Percentiles rank a stretch among this genome's conserved stretches.
These are phyloP conservation scores for Gobio occitaniae DNA, from an alignment of 2,797 vertebrate species.

Conservation along the genomic window DNA sequence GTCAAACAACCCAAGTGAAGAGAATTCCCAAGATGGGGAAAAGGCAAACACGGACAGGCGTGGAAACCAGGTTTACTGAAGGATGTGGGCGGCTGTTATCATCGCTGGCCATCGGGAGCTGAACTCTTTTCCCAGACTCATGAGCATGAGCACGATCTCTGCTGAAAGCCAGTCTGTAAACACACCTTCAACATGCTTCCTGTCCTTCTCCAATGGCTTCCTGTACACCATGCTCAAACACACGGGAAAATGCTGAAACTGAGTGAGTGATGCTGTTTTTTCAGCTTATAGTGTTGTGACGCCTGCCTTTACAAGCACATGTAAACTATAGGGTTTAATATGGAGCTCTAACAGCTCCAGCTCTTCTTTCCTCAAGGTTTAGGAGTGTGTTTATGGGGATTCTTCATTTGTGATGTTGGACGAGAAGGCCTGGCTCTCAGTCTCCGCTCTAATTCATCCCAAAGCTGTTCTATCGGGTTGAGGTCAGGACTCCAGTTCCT, in stretches of 20 bases:
- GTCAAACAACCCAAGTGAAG: slow-evolving; percentile 85
- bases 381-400: too few species aligned
- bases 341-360: too few species aligned
- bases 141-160: not conserved
- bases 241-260: not conserved
- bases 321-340: too few species aligned
- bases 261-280: too few species aligned
- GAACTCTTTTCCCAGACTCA: slow-evolving; percentile 42
- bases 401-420: too few species aligned
- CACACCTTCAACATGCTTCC: slow-evolving; percentile 50
- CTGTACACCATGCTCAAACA: not conserved
- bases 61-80: slow-evolving; percentile 71
- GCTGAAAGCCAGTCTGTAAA: slow-evolving; percentile 49
- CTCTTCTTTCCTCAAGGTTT: too few species aligned
- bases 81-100: slow-evolving; percentile 59
- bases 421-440: too few species aligned
- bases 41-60: slow-evolving; percentile 66
- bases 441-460: too few species aligned
- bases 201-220: slow-evolving; percentile 34
- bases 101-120: slow-evolving; percentile 50
- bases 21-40: slow-evolving; percentile 80
- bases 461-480: too few species aligned
- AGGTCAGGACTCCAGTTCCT: too few species aligned
- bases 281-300: too few species aligned
- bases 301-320: too few species aligned